Base-by-base conservation (phyloP, 2,113 vertebrate species). In the Nesogale talazaci region DNA sequence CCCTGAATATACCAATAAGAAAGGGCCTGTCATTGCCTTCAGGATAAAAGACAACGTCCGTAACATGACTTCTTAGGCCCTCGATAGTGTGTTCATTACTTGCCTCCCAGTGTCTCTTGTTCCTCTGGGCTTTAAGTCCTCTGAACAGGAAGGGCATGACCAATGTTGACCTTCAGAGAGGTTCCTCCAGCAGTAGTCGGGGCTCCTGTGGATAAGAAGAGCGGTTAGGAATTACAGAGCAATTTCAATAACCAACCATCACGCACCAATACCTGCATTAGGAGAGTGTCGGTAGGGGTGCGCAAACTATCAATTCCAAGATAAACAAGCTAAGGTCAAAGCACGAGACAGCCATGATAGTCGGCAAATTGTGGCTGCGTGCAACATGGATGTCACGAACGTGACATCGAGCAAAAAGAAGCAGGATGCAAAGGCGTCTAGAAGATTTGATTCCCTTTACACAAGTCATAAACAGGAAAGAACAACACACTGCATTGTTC, bases 231-330 rank as follows among this genome's bases (percentile, higher is more conserved):
- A 27, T 15, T 6, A 52, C 12, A 25, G 65, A 31, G 79, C 77
- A 79, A 94, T 76, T 86, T 78, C 90, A 67, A 31, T 27, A 88
- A 88, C 89, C 83, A 67, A n/a, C 36, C 77, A 84, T 77, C 31
- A 74, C 83, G 74, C 67, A 74, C 74, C 29, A 89, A 89, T 56
- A 6, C 42, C 42, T 94, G 74, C 84, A 78, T 42, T 93, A 70
- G 29, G 42, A 91, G 38, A 52, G 5, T 90, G 57, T 72, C 27
- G 70, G 23, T 78, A n/a, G 38, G 34, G 92, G 92, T 65, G 22
- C 89, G 92, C 15, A 83, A 82, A 69, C 40, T 16, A 83, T 69
- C n/a, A 29, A 75, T 87, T 86, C 20, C 59, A 36, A 67, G 25
- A 69, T 91, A 88, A 90, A 61, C 27, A 77, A 31, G 36, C 46